phyloP scores from a whole-genome alignment of 35 echinoderm and acorn worm species.

The Apostichopus californicus region DNA sequence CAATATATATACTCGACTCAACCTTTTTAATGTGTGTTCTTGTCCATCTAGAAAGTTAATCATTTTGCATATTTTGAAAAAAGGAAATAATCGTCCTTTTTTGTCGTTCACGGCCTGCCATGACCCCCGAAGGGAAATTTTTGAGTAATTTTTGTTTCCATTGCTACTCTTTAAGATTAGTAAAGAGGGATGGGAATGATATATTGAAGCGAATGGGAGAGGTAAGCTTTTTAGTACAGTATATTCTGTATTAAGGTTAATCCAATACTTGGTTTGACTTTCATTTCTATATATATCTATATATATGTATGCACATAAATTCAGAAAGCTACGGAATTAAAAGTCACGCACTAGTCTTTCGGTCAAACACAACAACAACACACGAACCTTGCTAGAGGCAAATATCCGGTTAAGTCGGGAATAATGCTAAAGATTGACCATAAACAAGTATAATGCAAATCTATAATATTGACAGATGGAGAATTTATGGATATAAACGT shows the following conservation, averaged over 20 bases:
- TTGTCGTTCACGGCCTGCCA: not conserved
- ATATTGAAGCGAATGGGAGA: not conserved
- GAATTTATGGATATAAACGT: not conserved
- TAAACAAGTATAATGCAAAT: not conserved
- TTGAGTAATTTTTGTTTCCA: not conserved
- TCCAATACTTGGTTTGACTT: no score
- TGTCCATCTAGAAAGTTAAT: not conserved
- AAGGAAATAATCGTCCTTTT: not conserved
- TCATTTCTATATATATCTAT: no score
- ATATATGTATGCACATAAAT: no score
- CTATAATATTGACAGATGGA: not conserved
- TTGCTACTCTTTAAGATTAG: not conserved
- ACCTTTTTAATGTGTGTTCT: not conserved
- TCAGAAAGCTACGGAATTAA: no score
- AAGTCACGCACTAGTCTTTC: not conserved
- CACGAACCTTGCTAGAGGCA: not conserved
- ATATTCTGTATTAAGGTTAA: no score
- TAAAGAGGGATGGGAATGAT: not conserved
- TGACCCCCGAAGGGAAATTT: not conserved
- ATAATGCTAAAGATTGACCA: not conserved
- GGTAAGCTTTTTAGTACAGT: not conserved
- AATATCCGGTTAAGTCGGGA: not conserved
- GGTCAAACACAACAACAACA: not conserved
- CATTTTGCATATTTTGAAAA: not conserved
- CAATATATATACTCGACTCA: not conserved